phyloP scores from a whole-genome alignment of 2,888 invertebrate species.

The Ceratothoa steindachneri region DNA sequence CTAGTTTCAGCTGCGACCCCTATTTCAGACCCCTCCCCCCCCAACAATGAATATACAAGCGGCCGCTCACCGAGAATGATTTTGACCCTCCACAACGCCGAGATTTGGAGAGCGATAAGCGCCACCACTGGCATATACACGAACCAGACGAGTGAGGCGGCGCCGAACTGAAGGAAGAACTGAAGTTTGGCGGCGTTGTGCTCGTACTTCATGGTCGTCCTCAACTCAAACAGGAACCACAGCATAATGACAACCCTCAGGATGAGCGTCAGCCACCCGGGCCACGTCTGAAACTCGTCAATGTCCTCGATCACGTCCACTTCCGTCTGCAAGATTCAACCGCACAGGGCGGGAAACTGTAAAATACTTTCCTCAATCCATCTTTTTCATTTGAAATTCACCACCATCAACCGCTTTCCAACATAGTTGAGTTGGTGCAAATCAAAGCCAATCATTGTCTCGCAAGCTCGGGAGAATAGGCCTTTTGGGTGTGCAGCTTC shows the following conservation, averaged over 20 bases:
- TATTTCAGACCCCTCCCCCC: no score
- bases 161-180: constrained; percentile 93
- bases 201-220: constrained; percentile 74
- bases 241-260: constrained; percentile 79
- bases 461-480: no score
- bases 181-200: constrained; percentile 78
- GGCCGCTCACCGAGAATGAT: constrained; percentile 72
- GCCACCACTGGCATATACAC: constrained; percentile 93
- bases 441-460: no score
- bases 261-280: constrained; percentile 87
- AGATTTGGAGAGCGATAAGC: constrained; percentile 85
- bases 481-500: no score
- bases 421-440: no score
- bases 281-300: constrained; percentile 96
- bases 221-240: constrained; percentile 74
- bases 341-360: constrained; percentile 22
- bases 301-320: constrained; percentile 93
- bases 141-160: constrained; percentile 96
- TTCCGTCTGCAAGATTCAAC: constrained; percentile 78
- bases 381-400: no score
- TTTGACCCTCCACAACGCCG: constrained; percentile 92
- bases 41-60: no score
- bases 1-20: no score
- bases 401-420: no score
- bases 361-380: no score